These are phyloP conservation scores for Drosophila bipectinata DNA, from an alignment of 1,140 invertebrate genomes.

Conservation along the genomic window DNA sequence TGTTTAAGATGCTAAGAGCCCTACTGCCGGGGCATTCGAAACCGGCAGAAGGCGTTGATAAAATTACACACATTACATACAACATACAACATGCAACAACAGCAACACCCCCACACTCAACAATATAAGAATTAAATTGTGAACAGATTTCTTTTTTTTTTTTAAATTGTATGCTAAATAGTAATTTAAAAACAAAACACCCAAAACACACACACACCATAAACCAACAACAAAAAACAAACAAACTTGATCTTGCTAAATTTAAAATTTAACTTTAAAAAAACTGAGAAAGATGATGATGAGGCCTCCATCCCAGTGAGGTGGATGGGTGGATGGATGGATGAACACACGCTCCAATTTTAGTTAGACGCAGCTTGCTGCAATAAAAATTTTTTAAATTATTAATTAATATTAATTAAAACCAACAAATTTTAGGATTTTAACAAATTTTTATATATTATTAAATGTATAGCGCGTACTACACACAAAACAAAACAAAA, in stretches of 20 bases:
- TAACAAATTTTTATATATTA: conserved; percentile 82
- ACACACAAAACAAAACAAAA: conserved; percentile 43
- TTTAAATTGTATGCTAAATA: conserved; percentile 67
- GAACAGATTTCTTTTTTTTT: conserved; percentile 72
- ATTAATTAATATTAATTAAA: conserved; percentile 83
- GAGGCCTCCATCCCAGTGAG: conserved; percentile 21
- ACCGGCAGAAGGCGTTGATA: conserved; percentile 66
- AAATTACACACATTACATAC: conserved; percentile 50
- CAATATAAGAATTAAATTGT: conserved; percentile 55
- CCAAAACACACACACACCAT: conserved; percentile 21
- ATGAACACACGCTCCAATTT: conserved; percentile 71
- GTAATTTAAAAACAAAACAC: conserved; percentile 47
- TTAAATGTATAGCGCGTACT: conserved; percentile 80
- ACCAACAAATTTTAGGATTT: conserved; percentile 83
- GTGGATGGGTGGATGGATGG: conserved; percentile 5
- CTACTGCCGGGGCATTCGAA: conserved; percentile 45
- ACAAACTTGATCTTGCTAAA: conserved; percentile 78
- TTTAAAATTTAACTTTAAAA: conserved; percentile 74
- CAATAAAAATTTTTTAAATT: conserved; percentile 77
- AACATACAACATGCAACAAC: conserved; percentile 16
- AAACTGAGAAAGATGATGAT: conserved; percentile 27
- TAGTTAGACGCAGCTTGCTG: conserved; percentile 82
- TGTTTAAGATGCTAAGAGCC: conserved; percentile 82
- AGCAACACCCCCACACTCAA: conserved; percentile 1
- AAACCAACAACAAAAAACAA: conserved; percentile 48